Base-by-base conservation (phyloP, 2,113 vertebrate genomes). In the Coptodon rendalli region DNA sequence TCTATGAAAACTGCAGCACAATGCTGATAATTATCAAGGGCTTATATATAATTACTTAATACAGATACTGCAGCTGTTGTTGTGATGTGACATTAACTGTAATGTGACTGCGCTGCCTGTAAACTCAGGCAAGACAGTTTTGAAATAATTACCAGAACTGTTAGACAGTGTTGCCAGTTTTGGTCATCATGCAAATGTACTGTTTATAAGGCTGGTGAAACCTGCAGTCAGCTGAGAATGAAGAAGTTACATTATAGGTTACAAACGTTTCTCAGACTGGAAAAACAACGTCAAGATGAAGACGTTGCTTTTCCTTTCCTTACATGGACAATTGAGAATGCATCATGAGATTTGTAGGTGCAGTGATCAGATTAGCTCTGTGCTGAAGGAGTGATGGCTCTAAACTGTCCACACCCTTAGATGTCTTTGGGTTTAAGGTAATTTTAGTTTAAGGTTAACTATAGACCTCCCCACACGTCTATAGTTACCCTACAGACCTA, bases 221-320 rank as follows among this genome's bases (percentile, higher is more conserved):
- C 6, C 10, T 66, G 34, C 10, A 66, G 34, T 38, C 61, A 1
- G 34, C 34, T 66, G 61, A 66, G 34, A 66, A n/a, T 13, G 61
- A 66, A 38, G 34, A 38, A 0, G 10, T 66, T 66, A 66, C 31
- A 66, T 66, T 66, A 38, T 38, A 66, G 2, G 2, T 38, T 19
- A 38, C 10, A 13, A 66, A 38, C 0, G 0, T 66, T 66, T 38
- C 34, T 22, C 6, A 38, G 10, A 38, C 61, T 66, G 61, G 61
- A 38, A 66, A 66, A 66, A n/a, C 61, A n/a, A 66, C 3, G 0
- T 66, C 61, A 6, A 66, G 34, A 22, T 66, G 34, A 38, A 38
- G 34, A 36, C 0, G 1, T 36, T 12, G 61, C 31, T n/a, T 5
- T n/a, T 66, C 0, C 31, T 36, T 63, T 63, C 31, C 59, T 36